Evolutionary conservation across 2,888 invertebrate species (phyloP), one percentile per base, ranked within the genome.

Genomic region (Latheticus oryzae): DNA sequence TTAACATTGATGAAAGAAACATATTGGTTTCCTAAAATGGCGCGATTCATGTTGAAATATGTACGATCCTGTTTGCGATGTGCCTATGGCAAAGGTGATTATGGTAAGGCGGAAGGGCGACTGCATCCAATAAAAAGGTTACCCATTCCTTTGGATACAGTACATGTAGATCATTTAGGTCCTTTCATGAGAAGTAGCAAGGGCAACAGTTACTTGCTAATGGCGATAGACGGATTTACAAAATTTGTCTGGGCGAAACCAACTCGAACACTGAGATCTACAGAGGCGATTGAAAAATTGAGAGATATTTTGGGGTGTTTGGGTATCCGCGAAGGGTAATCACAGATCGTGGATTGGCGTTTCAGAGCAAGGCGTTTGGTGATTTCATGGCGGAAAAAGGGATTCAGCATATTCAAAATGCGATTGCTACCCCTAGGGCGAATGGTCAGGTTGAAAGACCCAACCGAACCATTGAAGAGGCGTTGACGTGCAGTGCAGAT

Each of bases 11-110:
- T 74, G 7, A 74, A 73, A 60, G 54, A 43, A 0, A 62, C 64
- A 1, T 73, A 56, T 40, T 73, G 73, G 73, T 74, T 73, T 42
- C 65, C 72, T 0, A 66, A 64, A 54, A 71, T 70, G 68, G 58
- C 61, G 0, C 59, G 64, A 0, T 67, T 70, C 40, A 47, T 69
- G 28, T 30, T 16, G 5, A 74, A 73, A 51, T 72, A 72, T 38
- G 63, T 70, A 1, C 48, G 9, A 0, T 7, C 60, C 0, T 72
- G 72, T 52, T 9, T 73, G 2, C 35, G 65, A n/a, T 74, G 72
- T 42, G 69, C 72, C 1, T 73, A 66, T 52, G 66, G 66, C 0
- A 73, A 71, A 43, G 68, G 69, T 0, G 53, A 48, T 3, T 33
- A 58, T 65, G 53, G 74, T 0, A 2, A 24, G 66, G 0, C 62